Percentiles rank a stretch among this genome's conserved stretches.
Conservation (phyloP, 2,113 vertebrate species). For the Chloebia gouldiae region DNA sequence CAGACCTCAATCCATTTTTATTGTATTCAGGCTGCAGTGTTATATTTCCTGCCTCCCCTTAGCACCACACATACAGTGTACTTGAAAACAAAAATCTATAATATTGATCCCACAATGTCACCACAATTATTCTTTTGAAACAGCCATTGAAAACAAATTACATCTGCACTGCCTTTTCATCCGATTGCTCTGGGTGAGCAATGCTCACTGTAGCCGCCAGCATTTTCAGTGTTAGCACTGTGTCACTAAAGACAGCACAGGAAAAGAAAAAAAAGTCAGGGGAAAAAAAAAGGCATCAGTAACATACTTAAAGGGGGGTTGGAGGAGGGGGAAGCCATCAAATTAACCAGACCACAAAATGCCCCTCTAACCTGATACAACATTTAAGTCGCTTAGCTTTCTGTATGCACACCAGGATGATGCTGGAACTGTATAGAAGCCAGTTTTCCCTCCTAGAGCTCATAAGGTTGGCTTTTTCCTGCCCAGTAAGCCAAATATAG, state of each 20-base stretch:
- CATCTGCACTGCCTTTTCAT: conserved; percentile 99
- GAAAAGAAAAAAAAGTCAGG: neutral
- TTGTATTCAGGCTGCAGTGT: conserved; percentile 94
- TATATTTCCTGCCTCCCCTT: conserved; percentile 97
- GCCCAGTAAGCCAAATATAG: neutral
- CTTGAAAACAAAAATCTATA: conserved; percentile 99
- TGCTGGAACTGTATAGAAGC: neutral
- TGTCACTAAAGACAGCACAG: conserved; percentile 80
- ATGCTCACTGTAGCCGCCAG: conserved; percentile 87
- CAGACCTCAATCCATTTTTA: conserved; percentile 99
- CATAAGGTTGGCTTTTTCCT: neutral
- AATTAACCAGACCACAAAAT: conserved; percentile 33
- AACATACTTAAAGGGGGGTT: neutral
- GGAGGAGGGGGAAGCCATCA: conserved; percentile 34
- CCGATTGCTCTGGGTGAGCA: conserved; percentile 96
- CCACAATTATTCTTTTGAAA: conserved; percentile 99
- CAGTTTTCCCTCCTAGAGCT: neutral
- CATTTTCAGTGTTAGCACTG: conserved; percentile 79
- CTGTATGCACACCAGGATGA: neutral
- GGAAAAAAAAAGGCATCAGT: neutral
- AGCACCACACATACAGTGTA: conserved; percentile 98
- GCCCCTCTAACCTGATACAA: neutral
- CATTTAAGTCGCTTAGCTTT: neutral
- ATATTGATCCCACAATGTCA: conserved; percentile 98
- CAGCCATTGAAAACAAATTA: conserved; percentile 99